These are phyloP conservation scores for Zaprionus davidi DNA, from an alignment of 1,140 invertebrate species.

Conservation along the genomic window DNA sequence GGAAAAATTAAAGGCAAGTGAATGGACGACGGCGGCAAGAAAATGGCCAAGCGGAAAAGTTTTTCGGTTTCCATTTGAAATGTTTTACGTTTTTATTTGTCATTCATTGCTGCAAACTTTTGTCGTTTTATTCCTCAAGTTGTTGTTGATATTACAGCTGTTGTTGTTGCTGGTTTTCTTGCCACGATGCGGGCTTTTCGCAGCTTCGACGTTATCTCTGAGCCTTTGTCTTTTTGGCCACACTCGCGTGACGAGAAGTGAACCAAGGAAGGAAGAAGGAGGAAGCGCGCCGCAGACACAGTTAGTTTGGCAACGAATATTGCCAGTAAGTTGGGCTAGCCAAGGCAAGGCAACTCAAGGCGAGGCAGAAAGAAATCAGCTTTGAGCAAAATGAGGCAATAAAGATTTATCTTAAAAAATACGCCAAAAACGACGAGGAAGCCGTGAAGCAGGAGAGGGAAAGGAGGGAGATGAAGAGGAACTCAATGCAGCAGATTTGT, in stretches of 20 bases:
- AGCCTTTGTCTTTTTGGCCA: conserved; percentile 65
- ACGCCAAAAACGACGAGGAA: conserved; percentile 40
- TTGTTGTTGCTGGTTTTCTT: conserved; percentile 12
- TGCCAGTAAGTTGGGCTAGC: conserved; percentile 22
- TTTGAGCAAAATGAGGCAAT: conserved; percentile 79
- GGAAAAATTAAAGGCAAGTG: conserved; percentile 43
- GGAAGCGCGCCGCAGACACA: conserved; percentile 7
- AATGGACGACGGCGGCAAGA: conserved; percentile 17
- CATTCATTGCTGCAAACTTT: conserved; percentile 66
- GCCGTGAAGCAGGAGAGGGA: not conserved
- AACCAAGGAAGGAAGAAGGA: not conserved
- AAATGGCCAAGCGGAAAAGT: conserved; percentile 49
- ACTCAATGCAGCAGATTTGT: conserved; percentile 79
- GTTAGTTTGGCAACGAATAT: conserved; percentile 57
- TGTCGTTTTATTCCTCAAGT: conserved; percentile 47
- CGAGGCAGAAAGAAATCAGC: conserved; percentile 62
- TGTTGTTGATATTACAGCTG: conserved; percentile 28
- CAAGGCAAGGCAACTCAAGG: conserved; percentile 23
- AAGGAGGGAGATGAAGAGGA: not conserved
- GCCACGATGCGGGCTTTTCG: conserved; percentile 60
- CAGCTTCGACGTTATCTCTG: conserved; percentile 56
- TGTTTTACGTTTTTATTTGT: conserved; percentile 74
- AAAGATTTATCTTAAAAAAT: conserved; percentile 71
- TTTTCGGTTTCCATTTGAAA: conserved; percentile 61
- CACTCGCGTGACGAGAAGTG: conserved; percentile 23